Base-by-base conservation (phyloP, 2,888 invertebrate genomes). In the Dynastes maya region DNA sequence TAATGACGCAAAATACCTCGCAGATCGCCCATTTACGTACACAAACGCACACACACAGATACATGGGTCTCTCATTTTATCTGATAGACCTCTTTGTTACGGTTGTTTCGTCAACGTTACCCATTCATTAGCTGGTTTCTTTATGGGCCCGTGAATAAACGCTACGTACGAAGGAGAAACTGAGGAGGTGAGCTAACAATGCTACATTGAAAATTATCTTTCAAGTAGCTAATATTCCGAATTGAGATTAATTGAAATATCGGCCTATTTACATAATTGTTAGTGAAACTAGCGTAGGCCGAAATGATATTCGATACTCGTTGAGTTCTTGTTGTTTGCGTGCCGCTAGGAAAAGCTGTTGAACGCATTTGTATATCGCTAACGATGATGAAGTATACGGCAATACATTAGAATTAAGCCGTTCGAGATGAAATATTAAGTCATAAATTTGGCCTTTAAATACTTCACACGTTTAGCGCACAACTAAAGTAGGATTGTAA, bases 241-340 rank as follows among this genome's bases (percentile, higher is more conserved):
- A 58, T 58, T 58, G 16, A 58, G 55, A 58, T 58, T 58, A 58
- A 58, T 58, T 58, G 55, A 58, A 58, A 58, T 22, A 16, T 16
- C 16, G 55, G 5, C 55, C 22, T 58, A 58, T 58, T 58, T 58
- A 22, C 55, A 58, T 58, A 58, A 58, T 58, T 22, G 55, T 22
- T 37, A 37, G 55, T 16, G 22, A 58, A 58, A 58, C 22, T 8
- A 58, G 6, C 22, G 55, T 58, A 22, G 55, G 55, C 22, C 16
- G 55, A 58, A 58, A 27, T 27, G 55, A 58, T 58, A 58, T 58
- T 58, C 55, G 55, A 58, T 58, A 22, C 55, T 16, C 55, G 22
- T 58, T 58, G 13, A 16, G 55, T 58, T 58, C 55, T 58, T 22
- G 55, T 58, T 58, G 16, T 58, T 53, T 9, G 55, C 16, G 22